Percentiles rank a stretch among this genome's conserved stretches.
These are phyloP conservation scores for Rhadinocentrus ornatus DNA, from an alignment of 2,797 vertebrate genomes.

Conservation along the genomic window DNA sequence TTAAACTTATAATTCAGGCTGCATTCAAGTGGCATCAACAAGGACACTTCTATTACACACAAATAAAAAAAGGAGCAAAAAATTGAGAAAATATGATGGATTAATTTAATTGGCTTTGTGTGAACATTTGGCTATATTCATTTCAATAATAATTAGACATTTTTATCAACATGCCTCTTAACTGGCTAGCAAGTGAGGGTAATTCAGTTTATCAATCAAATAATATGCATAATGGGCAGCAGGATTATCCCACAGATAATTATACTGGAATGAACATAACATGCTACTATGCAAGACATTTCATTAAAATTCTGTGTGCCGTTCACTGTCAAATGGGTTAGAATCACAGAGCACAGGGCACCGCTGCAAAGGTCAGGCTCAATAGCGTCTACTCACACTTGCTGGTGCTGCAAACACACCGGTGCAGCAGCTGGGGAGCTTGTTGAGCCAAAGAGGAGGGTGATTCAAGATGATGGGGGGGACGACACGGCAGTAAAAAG, in stretches of 20 bases:
- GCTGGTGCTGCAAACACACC: conserved; percentile 58
- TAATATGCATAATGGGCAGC: conserved; percentile 55
- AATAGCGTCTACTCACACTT: conserved; percentile 60
- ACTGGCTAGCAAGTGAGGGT: conserved; percentile 40
- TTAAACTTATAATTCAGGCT: conserved; percentile 55
- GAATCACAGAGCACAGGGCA: conserved; percentile 61
- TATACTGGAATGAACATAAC: conserved; percentile 39
- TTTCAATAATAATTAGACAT: conserved; percentile 2
- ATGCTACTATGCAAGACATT: conserved; percentile 39
- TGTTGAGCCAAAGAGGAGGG: conserved; percentile 54
- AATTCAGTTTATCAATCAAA: conserved; percentile 68
- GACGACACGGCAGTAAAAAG: no score
- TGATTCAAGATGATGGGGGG: conserved; percentile 66
- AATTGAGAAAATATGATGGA: conserved; percentile 31
- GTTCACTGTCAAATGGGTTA: conserved; percentile 72
- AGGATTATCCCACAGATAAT: conserved; percentile 56
- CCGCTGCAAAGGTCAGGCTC: conserved; percentile 71
- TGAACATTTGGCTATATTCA: conserved; percentile 21
- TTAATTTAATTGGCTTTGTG: not conserved
- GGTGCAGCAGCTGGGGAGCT: conserved; percentile 60
- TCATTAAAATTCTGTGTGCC: conserved; percentile 72
- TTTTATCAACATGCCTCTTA: conserved; percentile 34
- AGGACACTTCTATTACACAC: conserved; percentile 25
- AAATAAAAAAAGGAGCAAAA: conserved; percentile 23
- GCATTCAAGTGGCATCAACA: conserved; percentile 42